A percentile compares a stretch with the other conserved stretches of the same genome.
These are phyloP conservation scores for Anthopleura sola DNA, from an alignment of 64 coral and sea anemone genomes.

Conservation along the genomic window DNA sequence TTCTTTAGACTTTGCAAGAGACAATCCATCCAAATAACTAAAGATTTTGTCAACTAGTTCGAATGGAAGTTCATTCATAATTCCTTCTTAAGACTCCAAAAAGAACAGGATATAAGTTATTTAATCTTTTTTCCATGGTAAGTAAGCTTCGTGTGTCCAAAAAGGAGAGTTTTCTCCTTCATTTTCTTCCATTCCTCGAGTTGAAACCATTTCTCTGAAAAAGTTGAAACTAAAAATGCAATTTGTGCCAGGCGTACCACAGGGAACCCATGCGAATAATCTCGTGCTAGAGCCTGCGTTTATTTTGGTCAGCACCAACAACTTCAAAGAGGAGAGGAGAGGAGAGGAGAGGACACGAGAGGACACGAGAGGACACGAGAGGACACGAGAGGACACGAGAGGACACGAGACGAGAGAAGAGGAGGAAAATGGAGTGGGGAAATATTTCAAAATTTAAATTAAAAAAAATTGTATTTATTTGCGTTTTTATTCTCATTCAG, in stretches of 20 bases:
- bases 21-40: slow-evolving; percentile 65
- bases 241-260: not conserved
- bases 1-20: slow-evolving; percentile 64
- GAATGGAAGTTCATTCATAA: slow-evolving; percentile 55
- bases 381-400: no score
- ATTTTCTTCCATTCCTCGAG: not conserved
- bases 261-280: not conserved
- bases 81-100: slow-evolving; percentile 11
- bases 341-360: no score
- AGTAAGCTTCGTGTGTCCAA: not conserved
- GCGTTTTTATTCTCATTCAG: no score
- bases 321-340: no score
- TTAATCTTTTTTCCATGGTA: not conserved
- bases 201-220: no score
- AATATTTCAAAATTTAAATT: no score
- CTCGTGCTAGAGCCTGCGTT: no score
- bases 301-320: no score
- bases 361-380: no score
- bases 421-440: no score
- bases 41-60: slow-evolving; percentile 75
- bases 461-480: no score
- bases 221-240: not conserved
- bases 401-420: no score
- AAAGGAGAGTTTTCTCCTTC: not conserved
- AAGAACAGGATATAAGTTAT: not conserved